Evolutionary conservation across 2,888 invertebrate species (phyloP).

Genomic region (Drosophila antonietae): DNA sequence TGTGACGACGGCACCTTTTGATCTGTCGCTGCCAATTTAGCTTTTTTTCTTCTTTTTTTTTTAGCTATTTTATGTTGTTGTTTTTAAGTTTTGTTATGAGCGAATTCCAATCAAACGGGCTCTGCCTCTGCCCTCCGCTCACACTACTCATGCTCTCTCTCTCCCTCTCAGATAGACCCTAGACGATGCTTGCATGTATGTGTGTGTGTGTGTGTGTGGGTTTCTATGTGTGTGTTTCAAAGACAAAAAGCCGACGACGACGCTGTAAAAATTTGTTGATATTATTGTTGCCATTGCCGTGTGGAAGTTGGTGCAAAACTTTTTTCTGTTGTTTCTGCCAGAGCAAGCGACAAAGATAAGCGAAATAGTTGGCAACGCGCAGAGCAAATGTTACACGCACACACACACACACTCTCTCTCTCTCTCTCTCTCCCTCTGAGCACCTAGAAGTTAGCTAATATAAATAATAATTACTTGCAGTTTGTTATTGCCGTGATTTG

Average conservation of each 20-base stretch:
- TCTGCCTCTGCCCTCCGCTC: neutral
- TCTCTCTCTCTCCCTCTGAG: neutral
- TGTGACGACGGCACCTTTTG: constrained; percentile 73
- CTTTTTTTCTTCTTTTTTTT: constrained; percentile 41
- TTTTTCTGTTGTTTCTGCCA: constrained; percentile 19
- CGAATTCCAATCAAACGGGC: constrained; percentile 72
- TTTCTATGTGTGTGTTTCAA: constrained; percentile 47
- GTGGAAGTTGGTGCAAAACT: constrained; percentile 39
- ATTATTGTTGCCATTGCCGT: constrained; percentile 29
- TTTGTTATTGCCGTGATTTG: constrained; percentile 54
- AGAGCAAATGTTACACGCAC: constrained; percentile 9
- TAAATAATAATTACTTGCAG: constrained; percentile 64
- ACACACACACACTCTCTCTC: neutral
- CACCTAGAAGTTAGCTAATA: constrained; percentile 43
- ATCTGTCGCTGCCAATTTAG: constrained; percentile 69
- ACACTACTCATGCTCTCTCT: neutral
- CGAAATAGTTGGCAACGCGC: constrained; percentile 55
- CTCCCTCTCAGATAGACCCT: neutral
- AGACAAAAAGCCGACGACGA: constrained; percentile 62
- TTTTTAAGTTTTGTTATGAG: constrained; percentile 29
- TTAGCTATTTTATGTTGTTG: constrained; percentile 29
- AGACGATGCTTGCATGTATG: constrained; percentile 20
- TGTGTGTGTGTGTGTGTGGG: constrained; percentile 22
- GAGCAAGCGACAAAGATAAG: constrained; percentile 39
- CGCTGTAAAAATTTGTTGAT: constrained; percentile 72